Evolutionary conservation across 2,888 invertebrate genomes (phyloP).

Genomic region (Lepidocyrtoides sp.): DNA sequence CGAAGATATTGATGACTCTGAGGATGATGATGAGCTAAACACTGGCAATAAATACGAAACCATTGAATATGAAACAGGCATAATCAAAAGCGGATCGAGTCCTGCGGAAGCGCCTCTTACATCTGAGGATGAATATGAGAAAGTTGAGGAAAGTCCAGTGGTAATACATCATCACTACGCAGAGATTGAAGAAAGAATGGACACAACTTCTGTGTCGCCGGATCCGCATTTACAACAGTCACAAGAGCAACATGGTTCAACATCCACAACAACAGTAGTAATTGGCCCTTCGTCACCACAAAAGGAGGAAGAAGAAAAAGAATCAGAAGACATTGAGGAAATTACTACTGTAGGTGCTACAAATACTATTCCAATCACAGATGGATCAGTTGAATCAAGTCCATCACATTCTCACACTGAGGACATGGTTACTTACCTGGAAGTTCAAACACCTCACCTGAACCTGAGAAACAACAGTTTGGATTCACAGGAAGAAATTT

Average conservation of each 20-base stretch:
- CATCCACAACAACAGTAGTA: constrained; percentile 43
- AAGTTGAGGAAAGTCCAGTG: constrained; percentile 63
- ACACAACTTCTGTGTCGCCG: constrained; percentile 41
- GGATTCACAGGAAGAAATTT: constrained; percentile 74
- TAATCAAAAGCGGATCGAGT: constrained; percentile 49
- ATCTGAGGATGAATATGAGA: constrained; percentile 75
- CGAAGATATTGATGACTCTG: constrained; percentile 84
- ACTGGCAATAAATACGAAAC: constrained; percentile 81
- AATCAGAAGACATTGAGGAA: neutral
- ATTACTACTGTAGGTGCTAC: neutral
- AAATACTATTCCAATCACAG: constrained; percentile 48
- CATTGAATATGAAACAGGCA: constrained; percentile 72
- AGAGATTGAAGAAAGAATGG: constrained; percentile 79
- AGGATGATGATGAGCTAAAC: constrained; percentile 38
- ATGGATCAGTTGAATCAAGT: constrained; percentile 70
- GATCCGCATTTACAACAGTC: constrained; percentile 15
- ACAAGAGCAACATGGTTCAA: neutral
- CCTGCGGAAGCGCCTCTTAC: neutral
- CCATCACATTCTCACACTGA: constrained; percentile 83
- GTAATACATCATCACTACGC: constrained; percentile 81
- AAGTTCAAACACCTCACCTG: constrained; percentile 78
- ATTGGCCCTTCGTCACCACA: constrained; percentile 23
- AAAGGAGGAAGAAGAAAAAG: neutral
- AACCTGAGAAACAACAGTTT: constrained; percentile 78
- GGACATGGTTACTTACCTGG: constrained; percentile 83